Base-by-base conservation (phyloP, 2,113 vertebrate genomes). In the Lagopus muta region DNA sequence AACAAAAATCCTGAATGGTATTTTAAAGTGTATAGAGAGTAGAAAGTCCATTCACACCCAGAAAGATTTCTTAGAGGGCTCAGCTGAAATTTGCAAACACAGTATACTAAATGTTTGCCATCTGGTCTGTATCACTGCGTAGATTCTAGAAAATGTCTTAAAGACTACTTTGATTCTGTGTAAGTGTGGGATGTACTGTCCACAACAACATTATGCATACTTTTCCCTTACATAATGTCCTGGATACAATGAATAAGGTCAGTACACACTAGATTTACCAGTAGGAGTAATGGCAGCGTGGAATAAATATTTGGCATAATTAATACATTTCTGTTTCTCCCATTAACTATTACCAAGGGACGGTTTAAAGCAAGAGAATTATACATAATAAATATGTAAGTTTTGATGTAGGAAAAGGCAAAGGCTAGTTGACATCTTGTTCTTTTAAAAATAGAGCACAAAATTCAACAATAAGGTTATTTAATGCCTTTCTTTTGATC, bases 251-350 rank as follows among this genome's bases (percentile, higher is more conserved):
- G 96, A 97, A 95, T 85, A 91, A 90, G 77, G 60, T 94, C 84
- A 94, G 74, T 91, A 96, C 96, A 96, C 74, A 81, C 83, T 86
- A 91, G 93, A 90, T 92, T 94, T 91, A 89, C 86, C 90, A 89
- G 98, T 98, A 95, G 98, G 98, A 97, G 96, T 97, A 96, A 92
- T 89, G 79, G 92, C 90, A 95, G 95, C 92, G 96, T 83, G 92
- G 93, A 97, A 95, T 96, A 97, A 97, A 98, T 98, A 94, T 91
- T 97, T 98, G 96, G 96, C 96, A 94, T 93, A 89, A 94, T 95
- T 80, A 89, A 90, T 73, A 58, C 82, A 97, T 97, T 96, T 94
- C 96, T 97, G 93, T 93, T 94, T 94, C 18, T 92, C 83, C 87
- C 74, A 88, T 96, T 94, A 89, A 67, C 64, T 65, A 80, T 84